Percentiles rank a stretch among this genome's conserved stretches.
Conservation (phyloP, 2,797 vertebrate species). For the Chelonia mydas region DNA sequence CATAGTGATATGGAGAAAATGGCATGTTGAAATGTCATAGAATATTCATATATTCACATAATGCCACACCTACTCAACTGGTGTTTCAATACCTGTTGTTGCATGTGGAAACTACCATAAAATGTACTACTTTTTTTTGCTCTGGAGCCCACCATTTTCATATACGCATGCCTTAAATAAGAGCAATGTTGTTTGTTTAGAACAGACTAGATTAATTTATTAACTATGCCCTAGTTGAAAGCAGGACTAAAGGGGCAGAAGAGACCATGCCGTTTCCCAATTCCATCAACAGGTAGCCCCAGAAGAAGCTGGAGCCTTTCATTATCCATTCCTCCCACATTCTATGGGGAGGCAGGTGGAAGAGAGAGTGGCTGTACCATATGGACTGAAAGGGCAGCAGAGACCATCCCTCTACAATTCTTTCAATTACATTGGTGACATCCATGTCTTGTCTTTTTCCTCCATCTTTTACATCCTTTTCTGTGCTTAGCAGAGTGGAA, state of each 20-base stretch:
- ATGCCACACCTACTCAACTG: no score
- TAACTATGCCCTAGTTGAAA: not conserved
- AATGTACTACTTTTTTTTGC: not conserved
- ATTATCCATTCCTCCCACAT: not conserved
- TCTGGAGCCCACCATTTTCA: no score
- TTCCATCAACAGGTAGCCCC: not conserved
- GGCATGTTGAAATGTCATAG: not conserved
- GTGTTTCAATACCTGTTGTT: not conserved
- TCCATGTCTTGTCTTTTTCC: not conserved
- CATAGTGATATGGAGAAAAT: not conserved
- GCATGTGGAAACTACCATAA: not conserved
- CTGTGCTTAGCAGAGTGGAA: not conserved
- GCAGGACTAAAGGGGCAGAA: not conserved
- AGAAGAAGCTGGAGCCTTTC: not conserved
- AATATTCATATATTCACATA: not conserved
- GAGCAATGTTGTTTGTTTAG: not conserved
- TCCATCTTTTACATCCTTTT: not conserved
- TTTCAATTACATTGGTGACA: not conserved
- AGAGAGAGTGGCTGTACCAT: not conserved
- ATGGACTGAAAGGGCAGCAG: not conserved
- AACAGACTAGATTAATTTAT: not conserved
- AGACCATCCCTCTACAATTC: not conserved
- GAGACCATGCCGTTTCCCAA: not conserved
- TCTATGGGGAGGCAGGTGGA: not conserved
- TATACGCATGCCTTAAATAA: no score